These are phyloP conservation scores for Torymus tubicola DNA, from an alignment of 2,888 invertebrate species.

Conservation along the genomic window DNA sequence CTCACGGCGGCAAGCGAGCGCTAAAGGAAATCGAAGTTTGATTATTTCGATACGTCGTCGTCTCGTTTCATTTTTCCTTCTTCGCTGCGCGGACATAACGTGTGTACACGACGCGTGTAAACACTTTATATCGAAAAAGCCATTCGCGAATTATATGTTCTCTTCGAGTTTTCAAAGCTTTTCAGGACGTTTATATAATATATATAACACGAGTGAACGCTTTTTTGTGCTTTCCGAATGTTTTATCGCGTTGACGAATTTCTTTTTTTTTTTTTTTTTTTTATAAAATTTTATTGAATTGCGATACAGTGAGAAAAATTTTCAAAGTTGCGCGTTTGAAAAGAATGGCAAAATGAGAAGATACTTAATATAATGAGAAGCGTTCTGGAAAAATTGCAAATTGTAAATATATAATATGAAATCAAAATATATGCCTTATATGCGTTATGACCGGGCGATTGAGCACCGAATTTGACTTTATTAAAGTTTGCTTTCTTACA, in stretches of 20 bases:
- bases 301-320: slow-evolving; percentile 12
- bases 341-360: neutral
- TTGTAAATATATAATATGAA: slow-evolving; percentile 57
- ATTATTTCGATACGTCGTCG: slow-evolving; percentile 18
- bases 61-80: slow-evolving; percentile 22
- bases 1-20: neutral
- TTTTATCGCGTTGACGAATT: slow-evolving; percentile 13
- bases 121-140: slow-evolving; percentile 15
- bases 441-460: slow-evolving; percentile 59
- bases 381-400: slow-evolving; percentile 34
- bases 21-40: slow-evolving; percentile 45
- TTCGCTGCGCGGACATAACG: neutral
- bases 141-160: slow-evolving; percentile 24
- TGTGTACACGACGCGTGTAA: slow-evolving; percentile 16
- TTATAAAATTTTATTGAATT: slow-evolving; percentile 27
- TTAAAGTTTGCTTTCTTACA: slow-evolving; percentile 66
- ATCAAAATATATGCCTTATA: slow-evolving; percentile 49
- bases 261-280: no score
- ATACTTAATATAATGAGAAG: slow-evolving; percentile 3
- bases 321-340: slow-evolving; percentile 17
- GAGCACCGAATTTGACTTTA: slow-evolving; percentile 66
- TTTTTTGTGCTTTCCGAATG: slow-evolving; percentile 16
- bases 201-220: no score
- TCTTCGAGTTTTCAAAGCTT: slow-evolving; percentile 13
- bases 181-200: neutral